Base-by-base conservation (phyloP, 2,888 invertebrate species). In the Hirtodrosophila histrioides region DNA sequence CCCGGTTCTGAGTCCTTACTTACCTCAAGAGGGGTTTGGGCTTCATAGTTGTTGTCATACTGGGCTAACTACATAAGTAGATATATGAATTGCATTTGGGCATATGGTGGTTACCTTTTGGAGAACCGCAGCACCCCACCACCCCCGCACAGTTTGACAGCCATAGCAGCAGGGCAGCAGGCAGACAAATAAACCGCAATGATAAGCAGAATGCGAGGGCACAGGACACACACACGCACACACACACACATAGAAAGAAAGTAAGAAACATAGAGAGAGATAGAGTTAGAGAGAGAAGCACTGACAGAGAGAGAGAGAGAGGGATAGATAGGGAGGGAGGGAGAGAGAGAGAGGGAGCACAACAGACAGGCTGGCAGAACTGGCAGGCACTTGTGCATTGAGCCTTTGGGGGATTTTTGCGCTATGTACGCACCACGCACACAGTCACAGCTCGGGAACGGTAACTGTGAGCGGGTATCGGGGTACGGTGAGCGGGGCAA, bases 161-260 rank as follows among this genome's bases (percentile, higher is more conserved):
- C 7, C 64, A 51, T 50, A 51, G 62, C 27, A 43, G 56, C 50
- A 43, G 60, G 48, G 11, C 51, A 53, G 17, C 37, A 40, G 46
- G 56, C 72, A 71, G 72, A 54, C 72, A 76, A 76, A 76, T 75
- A 75, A 75, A 72, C 76, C 75, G 75, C 75, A 75, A 75, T 76
- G 75, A 75, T 75, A 76, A 75, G 76, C 68, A 64, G 50, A 76
- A 71, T 60, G 55, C 53, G 71, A 67, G 53, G 55, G 58, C 55
- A 54, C 33, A 65, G 48, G 58, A 64, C 44, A 43, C 12, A 50
- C 44, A 55, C 43, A 43, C 49, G 58, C 11, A 55, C 39, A 55
- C 43, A 43, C 43, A 63, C 45, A 35, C 45, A 29, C 12, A 43
- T 29, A 50, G 31, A 31, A 24, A 39, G 17, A 50, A 39, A 10